Evolutionary conservation across 2,797 vertebrate genomes (phyloP).

Genomic region (Pseudochaenichthys georgianus): DNA sequence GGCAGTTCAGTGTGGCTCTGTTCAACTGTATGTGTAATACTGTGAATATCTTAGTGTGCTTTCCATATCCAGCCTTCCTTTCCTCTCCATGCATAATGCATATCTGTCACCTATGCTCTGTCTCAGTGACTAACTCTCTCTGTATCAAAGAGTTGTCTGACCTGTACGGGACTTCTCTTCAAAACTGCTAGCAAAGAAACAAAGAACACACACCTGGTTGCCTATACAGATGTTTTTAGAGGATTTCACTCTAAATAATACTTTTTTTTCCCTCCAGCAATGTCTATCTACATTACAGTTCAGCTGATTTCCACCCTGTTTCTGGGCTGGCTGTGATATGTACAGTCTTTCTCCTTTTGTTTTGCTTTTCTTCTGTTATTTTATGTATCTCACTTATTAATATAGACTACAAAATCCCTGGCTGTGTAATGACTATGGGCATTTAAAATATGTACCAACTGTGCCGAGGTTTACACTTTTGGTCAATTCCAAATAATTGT

Average conservation of each 20-base stretch:
- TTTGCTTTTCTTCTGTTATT: no score
- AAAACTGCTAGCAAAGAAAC: slow-evolving; percentile 36
- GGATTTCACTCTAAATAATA: slow-evolving; percentile 30
- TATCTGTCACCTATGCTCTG: slow-evolving; percentile 81
- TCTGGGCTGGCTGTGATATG: slow-evolving; percentile 17
- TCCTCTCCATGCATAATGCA: slow-evolving; percentile 76
- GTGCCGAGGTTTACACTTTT: slow-evolving; percentile 2
- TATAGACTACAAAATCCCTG: neutral
- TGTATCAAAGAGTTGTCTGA: slow-evolving; percentile 75
- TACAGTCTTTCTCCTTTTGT: neutral
- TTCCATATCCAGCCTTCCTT: slow-evolving; percentile 75
- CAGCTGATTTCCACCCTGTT: slow-evolving; percentile 18
- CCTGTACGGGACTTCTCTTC: slow-evolving; percentile 64
- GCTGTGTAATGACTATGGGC: neutral
- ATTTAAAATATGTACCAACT: neutral
- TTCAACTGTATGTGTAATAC: slow-evolving; percentile 57
- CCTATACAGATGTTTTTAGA: slow-evolving; percentile 25
- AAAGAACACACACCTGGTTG: slow-evolving; percentile 34
- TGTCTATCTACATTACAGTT: slow-evolving; percentile 33
- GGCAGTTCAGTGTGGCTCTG: slow-evolving; percentile 54
- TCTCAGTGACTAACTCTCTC: slow-evolving; percentile 73
- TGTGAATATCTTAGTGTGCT: slow-evolving; percentile 76
- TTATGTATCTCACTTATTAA: slow-evolving; percentile 15
- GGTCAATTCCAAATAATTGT: neutral
- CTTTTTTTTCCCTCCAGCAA: neutral